Evolutionary conservation across 2,888 invertebrate species (phyloP).

Genomic region (Lasioglossum oenotherae): DNA sequence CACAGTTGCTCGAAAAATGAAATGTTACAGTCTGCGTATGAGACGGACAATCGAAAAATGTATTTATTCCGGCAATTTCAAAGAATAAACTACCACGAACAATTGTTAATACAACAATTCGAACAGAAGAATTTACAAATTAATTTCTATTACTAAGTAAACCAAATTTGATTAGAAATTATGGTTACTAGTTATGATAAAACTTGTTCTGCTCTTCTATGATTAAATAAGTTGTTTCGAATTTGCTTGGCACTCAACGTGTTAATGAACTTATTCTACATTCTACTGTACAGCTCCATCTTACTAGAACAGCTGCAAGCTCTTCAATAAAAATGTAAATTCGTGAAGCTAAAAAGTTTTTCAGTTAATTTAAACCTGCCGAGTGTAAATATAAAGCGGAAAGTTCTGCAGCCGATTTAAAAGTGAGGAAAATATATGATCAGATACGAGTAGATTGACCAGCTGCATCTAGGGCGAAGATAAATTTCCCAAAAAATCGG

Average conservation of each 20-base stretch:
- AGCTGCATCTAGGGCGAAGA: neutral
- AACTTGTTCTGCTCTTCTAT: no score
- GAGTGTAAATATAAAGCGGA: neutral
- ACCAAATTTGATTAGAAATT: no score
- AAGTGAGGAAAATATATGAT: neutral
- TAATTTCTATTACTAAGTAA: no score
- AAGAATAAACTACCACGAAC: neutral
- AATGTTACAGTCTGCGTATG: neutral
- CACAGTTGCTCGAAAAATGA: neutral
- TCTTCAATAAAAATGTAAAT: neutral
- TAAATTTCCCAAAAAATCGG: neutral
- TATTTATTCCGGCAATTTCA: neutral
- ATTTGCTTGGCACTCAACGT: neutral
- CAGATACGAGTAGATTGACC: neutral
- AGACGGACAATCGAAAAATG: neutral
- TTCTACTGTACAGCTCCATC: no score
- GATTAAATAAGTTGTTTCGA: neutral
- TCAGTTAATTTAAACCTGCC: neutral
- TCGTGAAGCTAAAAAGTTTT: neutral
- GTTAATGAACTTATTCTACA: neutral
- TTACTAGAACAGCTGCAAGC: neutral
- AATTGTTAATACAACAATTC: neutral
- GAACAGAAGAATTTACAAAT: no score
- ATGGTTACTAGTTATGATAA: no score
- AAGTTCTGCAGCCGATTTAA: neutral